Evolutionary conservation across 2,888 invertebrate genomes (phyloP).

Genomic region (Acrocyrtus sp.): DNA sequence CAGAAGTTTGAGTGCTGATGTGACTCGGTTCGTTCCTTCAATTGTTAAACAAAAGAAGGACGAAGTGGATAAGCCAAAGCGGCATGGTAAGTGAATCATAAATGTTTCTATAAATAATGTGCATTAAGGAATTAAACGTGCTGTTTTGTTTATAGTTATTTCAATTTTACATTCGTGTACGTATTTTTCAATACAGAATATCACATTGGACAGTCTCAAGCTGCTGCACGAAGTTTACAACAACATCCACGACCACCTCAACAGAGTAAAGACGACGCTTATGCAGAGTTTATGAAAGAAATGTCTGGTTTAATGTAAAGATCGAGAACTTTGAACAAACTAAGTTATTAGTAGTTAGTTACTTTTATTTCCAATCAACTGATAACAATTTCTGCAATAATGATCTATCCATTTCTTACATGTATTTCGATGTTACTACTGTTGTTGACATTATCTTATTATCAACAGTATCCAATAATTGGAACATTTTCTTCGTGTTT

Average conservation of each 20-base stretch:
- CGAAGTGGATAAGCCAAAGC: slow-evolving; percentile 74
- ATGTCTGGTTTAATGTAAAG: slow-evolving; percentile 91
- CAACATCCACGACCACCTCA: slow-evolving; percentile 65
- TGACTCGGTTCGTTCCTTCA: slow-evolving; percentile 94
- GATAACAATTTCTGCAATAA: too few species aligned
- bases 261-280: slow-evolving; percentile 95
- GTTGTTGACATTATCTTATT: too few species aligned
- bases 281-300: slow-evolving; percentile 98
- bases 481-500: too few species aligned
- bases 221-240: slow-evolving; percentile 40
- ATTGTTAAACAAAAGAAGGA: slow-evolving; percentile 90
- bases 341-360: neutral
- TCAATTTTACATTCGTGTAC: neutral
- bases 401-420: too few species aligned
- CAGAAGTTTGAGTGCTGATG: slow-evolving; percentile 90
- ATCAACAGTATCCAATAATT: too few species aligned
- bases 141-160: neutral
- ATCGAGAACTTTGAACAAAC: neutral
- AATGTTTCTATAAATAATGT: neutral
- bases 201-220: slow-evolving; percentile 57
- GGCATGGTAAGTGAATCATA: slow-evolving; percentile 29
- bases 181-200: slow-evolving; percentile 53
- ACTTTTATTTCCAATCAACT: too few species aligned
- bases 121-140: neutral
- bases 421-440: too few species aligned